Evolutionary conservation across 2,113 vertebrate genomes (phyloP).

Genomic region (Anhinga anhinga): DNA sequence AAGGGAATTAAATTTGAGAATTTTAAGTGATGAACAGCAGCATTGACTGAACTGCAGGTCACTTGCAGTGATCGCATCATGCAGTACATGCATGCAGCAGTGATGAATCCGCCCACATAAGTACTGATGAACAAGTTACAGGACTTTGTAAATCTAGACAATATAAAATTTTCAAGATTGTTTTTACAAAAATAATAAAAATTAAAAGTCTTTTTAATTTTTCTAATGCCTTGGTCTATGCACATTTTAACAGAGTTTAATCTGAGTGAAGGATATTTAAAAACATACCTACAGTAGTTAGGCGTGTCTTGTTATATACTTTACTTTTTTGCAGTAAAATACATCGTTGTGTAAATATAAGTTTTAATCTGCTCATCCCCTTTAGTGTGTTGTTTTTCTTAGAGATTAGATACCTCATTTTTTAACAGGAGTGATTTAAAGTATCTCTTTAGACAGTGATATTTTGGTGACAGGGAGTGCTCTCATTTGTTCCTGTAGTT

Average conservation of each 20-base stretch:
- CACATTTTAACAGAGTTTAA: slow-evolving; percentile 41
- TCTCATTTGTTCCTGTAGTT: not conserved
- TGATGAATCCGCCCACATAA: not conserved
- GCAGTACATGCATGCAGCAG: not conserved
- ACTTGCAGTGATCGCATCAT: not conserved
- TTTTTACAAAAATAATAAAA: slow-evolving; percentile 27
- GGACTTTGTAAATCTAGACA: slow-evolving; percentile 5
- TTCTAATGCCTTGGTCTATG: slow-evolving; percentile 64
- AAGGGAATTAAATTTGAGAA: not conserved
- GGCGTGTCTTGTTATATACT: not conserved
- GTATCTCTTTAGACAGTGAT: not conserved
- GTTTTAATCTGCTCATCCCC: not conserved
- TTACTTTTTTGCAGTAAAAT: not conserved
- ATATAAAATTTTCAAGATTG: not conserved
- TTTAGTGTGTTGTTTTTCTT: not conserved
- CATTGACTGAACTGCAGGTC: not conserved
- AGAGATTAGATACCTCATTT: not conserved
- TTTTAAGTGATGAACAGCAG: not conserved
- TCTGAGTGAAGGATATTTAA: slow-evolving; percentile 11
- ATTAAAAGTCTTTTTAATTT: slow-evolving; percentile 24
- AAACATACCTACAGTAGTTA: slow-evolving; percentile 15
- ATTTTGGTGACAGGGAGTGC: not conserved
- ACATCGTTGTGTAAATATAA: not conserved
- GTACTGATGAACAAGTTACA: not conserved
- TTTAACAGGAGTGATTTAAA: not conserved